These are phyloP conservation scores for Nyctalus aviator DNA, from an alignment of 2,797 vertebrate species.

Conservation along the genomic window DNA sequence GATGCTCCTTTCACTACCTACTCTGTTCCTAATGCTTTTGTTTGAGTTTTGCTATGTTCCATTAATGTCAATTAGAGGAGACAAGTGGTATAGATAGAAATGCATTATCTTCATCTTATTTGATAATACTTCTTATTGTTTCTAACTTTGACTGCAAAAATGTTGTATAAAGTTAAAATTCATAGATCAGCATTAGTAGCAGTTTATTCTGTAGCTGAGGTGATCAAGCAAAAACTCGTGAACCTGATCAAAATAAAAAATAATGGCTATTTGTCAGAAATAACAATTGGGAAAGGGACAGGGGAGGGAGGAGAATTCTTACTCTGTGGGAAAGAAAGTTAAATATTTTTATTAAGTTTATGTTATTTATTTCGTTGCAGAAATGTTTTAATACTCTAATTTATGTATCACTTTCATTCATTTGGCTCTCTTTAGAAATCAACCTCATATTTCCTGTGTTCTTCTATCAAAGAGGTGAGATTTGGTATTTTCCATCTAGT, in stretches of 20 bases:
- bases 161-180: neutral
- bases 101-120: neutral
- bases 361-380: constrained; percentile 16
- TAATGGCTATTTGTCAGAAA: neutral
- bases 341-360: constrained; percentile 25
- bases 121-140: neutral
- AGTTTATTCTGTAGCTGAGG: constrained; percentile 1
- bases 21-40: neutral
- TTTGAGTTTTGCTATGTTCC: constrained; percentile 11
- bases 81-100: constrained; percentile 2
- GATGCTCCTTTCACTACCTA: neutral
- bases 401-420: neutral
- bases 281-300: neutral
- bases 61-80: constrained; percentile 12
- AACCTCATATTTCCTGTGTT: neutral
- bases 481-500: neutral
- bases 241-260: neutral
- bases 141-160: neutral
- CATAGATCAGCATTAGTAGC: neutral
- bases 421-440: constrained; percentile 55
- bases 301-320: neutral
- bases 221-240: neutral
- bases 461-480: neutral
- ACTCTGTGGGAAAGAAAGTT: constrained; percentile 30
- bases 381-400: constrained; percentile 3